Base-by-base conservation (phyloP, 2,113 vertebrate genomes). In the Cryptomyrus ogoouensis region DNA sequence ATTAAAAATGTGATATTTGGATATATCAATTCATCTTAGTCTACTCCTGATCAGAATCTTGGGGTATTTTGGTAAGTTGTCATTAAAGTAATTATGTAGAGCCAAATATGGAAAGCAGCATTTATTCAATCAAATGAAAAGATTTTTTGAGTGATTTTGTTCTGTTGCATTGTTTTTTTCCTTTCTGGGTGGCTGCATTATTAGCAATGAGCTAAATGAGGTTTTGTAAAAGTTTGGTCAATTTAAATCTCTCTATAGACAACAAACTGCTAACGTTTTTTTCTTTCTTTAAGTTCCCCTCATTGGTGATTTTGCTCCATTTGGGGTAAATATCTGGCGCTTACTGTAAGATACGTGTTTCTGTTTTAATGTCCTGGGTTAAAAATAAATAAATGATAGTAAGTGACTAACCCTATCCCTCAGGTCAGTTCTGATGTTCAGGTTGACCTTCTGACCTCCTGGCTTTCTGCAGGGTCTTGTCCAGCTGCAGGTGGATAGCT, bases 371-470 rank as follows among this genome's bases (percentile, higher is more conserved):
- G 50, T 91, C 92, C 86, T 52, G 52, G 49, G 87, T 91, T 53
- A n/a, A 92, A 53, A 56, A 90, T 90, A 92, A 56, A 47, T 39
- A 83, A 87, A 85, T 90, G 88, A 84, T 74, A 46, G 83, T 90
- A 94, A 94, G 89, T 80, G n/a, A 70, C 62, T 31, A 70, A 31
- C 62, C 27, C n/a, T 87, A 49, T 92, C 92, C 90, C 91, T 91
- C 92, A 89, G 91, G 92, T 93, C 93, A 93, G 92, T 91, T 88
- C 91, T 91, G 90, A 91, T 91, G 89, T 88, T 92, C 93, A 90
- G 90, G 91, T 93, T 94, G 93, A 94, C 93, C 93, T 91, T 27
- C 19, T 94, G 90, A 95, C 93, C 93, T 92, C 89, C 91, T 83
- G 44, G 56, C 90, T 93, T 92, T 91, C 39, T 6, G 92, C 92